A percentile compares a stretch with the other conserved stretches of the same genome.
phyloP scores from a whole-genome alignment of 1,140 invertebrate genomes.

The Cydia strobilella region DNA sequence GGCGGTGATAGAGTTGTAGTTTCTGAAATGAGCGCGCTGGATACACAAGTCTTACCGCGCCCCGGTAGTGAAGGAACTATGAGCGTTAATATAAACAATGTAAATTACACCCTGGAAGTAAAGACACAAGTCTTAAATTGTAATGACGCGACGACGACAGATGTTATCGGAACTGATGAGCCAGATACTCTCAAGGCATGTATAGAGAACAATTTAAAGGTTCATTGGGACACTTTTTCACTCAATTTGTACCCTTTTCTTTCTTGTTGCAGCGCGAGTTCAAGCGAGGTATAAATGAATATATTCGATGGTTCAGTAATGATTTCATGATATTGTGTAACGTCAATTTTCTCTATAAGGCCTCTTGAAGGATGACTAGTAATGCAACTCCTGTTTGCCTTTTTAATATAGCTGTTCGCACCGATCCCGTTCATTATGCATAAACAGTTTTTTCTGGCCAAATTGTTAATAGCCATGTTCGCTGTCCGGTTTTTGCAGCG shows the following conservation, averaged over 20 bases:
- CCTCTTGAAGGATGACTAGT: constrained; percentile 50
- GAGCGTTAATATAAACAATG: constrained; percentile 41
- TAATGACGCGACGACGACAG: constrained; percentile 40
- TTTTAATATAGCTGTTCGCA: constrained; percentile 65
- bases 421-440: constrained; percentile 61
- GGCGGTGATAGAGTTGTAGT: constrained; percentile 68
- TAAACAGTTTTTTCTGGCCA: constrained; percentile 53
- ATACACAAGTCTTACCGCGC: constrained; percentile 54
- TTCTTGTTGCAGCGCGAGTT: constrained; percentile 49
- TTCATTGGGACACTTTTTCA: constrained; percentile 64
- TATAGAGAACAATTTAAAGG: constrained; percentile 60
- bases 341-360: constrained; percentile 48
- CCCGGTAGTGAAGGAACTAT: constrained; percentile 46
- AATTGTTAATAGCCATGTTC: constrained; percentile 65
- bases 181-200: constrained; percentile 49
- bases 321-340: constrained; percentile 52
- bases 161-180: constrained; percentile 48
- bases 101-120: constrained; percentile 45
- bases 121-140: constrained; percentile 46
- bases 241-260: constrained; percentile 58
- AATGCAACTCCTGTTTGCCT: constrained; percentile 50
- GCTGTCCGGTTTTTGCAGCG: constrained; percentile 48
- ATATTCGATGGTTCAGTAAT: constrained; percentile 43
- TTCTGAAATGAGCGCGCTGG: constrained; percentile 54
- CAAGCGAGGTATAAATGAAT: constrained; percentile 44